These are phyloP conservation scores for Odontocerum albicorne DNA, from an alignment of 2,888 invertebrate species.

Conservation along the genomic window DNA sequence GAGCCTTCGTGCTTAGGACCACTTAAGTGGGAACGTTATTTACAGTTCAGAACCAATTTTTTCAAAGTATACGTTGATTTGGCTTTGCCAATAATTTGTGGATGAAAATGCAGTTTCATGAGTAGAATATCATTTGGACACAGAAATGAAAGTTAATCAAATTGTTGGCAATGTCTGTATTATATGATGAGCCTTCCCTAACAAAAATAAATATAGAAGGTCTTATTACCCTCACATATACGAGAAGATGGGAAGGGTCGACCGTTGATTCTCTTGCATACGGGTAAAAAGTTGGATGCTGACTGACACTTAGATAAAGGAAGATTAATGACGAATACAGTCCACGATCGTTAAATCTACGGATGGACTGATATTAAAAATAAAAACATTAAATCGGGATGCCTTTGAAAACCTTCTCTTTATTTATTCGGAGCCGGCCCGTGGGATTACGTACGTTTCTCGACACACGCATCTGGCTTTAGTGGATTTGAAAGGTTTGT, in stretches of 20 bases:
- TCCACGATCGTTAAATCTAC: slow-evolving; percentile 17
- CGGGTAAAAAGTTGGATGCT: slow-evolving; percentile 28
- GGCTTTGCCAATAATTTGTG: too few relatives aligned
- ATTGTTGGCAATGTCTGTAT: too few relatives aligned
- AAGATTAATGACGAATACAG: slow-evolving; percentile 34
- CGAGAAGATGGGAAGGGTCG: slow-evolving; percentile 10
- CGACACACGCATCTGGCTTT: background rate
- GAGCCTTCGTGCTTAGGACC: too few relatives aligned
- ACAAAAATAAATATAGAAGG: too few relatives aligned
- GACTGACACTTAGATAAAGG: slow-evolving; percentile 34
- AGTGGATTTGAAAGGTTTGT: slow-evolving; percentile 3
- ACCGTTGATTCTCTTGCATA: slow-evolving; percentile 31
- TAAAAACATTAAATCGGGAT: slow-evolving; percentile 3
- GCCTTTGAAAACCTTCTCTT: slow-evolving; percentile 12
- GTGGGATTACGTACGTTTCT: slow-evolving; percentile 5
- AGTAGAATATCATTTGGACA: too few relatives aligned
- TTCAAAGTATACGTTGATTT: too few relatives aligned
- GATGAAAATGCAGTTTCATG: too few relatives aligned
- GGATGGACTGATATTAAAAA: slow-evolving; percentile 16
- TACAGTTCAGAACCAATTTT: too few relatives aligned
- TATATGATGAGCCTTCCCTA: too few relatives aligned
- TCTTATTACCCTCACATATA: too few relatives aligned
- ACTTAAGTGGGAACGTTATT: too few relatives aligned
- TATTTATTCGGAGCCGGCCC: slow-evolving; percentile 2
- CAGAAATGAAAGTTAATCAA: too few relatives aligned